Evolutionary conservation across 2,797 vertebrate species (phyloP).

Genomic region (Lophotriccus pileatus): DNA sequence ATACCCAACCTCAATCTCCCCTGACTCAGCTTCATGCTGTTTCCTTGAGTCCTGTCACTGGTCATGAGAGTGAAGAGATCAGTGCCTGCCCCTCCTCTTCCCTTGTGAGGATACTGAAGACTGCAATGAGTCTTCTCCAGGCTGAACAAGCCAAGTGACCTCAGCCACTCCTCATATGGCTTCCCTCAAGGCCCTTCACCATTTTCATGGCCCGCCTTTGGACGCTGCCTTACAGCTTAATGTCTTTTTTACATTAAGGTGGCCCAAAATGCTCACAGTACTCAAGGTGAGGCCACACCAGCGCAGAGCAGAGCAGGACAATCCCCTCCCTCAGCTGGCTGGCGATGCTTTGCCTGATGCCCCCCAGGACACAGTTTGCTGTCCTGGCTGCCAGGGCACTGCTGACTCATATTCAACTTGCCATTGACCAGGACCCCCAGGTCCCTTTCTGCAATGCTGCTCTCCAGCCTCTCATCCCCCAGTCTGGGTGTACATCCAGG

Average conservation of each 20-base stretch:
- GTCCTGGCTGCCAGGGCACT: background rate
- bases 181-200: background rate
- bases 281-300: rapidly evolving
- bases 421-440: rapidly evolving
- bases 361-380: background rate
- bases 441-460: background rate
- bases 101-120: too few species aligned
- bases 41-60: background rate
- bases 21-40: background rate
- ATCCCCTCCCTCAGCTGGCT: background rate
- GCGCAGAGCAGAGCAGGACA: rapidly evolving
- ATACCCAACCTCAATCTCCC: background rate
- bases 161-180: background rate
- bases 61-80: background rate
- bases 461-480: background rate
- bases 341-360: background rate
- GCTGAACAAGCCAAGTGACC: background rate
- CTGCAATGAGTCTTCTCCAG: background rate
- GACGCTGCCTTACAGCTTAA: background rate
- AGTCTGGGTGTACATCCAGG: background rate
- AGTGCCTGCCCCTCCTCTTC: background rate
- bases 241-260: background rate
- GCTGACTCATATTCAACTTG: background rate
- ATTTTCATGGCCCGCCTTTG: background rate
- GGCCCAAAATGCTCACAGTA: background rate